Evolutionary conservation across 2,113 vertebrate species (phyloP), one percentile per base, ranked within the genome.

Genomic region (Turdus rufiventris): DNA sequence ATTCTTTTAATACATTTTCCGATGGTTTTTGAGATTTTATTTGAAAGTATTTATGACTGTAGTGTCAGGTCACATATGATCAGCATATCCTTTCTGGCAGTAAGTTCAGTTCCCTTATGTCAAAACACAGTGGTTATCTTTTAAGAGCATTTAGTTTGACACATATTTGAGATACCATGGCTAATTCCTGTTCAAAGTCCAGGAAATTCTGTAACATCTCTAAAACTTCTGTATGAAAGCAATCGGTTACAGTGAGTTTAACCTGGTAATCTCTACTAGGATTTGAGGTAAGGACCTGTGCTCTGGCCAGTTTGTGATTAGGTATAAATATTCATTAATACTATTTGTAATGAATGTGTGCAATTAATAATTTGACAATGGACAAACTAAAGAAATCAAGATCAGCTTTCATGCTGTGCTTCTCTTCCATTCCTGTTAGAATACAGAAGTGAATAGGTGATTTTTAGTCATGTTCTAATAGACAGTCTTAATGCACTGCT

Each of bases 261-360:
- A 84, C 2, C 0, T 17, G 14, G 63, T 74, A 80, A 58, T 89
- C 24, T 34, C 11, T 54, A 18, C 33, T 45, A 74, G 61, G 61
- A 31, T 85, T 87, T 91, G 89, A 94, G 53, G 65, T 86, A 33
- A 81, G 53, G 36, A 68, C 28, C 14, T 2, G 2, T 75, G 31
- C 81, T 89, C n/a, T 93, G 71, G 66, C 85, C 31, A 82, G 15
- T 72, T 82, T 85, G 50, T 82, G 78, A 75, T 79, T 89, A 61
- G 28, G n/a, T 90, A n/a, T 92, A 89, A 84, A 89, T 91, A 94
- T 85, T 95, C 76, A 87, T 93, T 43, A 87, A 75, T 72, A 20
- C n/a, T 71, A 6, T 67, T 85, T 71, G 48, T 63, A 94, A 63
- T 82, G 70, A 78, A 89, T 89, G 28, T 40, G 18, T 79, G 70